Evolutionary conservation across 1,140 invertebrate species (phyloP).

Genomic region (Maconellicoccus hirsutus): DNA sequence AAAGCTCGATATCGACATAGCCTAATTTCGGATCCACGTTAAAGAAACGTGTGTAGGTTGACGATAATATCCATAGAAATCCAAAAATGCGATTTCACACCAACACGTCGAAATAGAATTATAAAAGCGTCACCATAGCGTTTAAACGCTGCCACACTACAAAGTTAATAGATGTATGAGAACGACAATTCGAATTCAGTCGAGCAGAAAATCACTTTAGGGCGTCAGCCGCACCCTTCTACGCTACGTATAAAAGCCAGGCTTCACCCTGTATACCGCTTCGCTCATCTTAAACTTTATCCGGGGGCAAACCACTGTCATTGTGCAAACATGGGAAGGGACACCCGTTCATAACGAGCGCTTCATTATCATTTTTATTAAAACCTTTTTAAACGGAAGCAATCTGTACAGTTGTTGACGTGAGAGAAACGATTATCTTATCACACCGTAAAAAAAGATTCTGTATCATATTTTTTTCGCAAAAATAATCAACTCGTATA

Average conservation of each 20-base stretch:
- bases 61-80: conserved; percentile 8
- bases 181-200: conserved; percentile 21
- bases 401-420: conserved; percentile 17
- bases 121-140: conserved; percentile 22
- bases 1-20: background rate
- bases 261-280: conserved; percentile 10
- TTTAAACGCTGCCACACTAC: conserved; percentile 21
- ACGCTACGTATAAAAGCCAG: background rate
- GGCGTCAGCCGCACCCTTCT: conserved; percentile 17
- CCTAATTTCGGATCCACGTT: background rate
- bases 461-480: background rate
- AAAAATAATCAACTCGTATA: background rate
- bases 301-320: conserved; percentile 11
- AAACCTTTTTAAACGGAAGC: conserved; percentile 21
- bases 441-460: conserved; percentile 12
- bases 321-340: conserved; percentile 11
- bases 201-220: conserved; percentile 22
- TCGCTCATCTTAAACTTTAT: conserved; percentile 21
- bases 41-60: conserved; percentile 13
- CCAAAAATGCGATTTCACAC: conserved; percentile 22
- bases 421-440: conserved; percentile 21
- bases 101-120: conserved; percentile 17
- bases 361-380: conserved; percentile 23
- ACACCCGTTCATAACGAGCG: conserved; percentile 13
- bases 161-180: conserved; percentile 22